These are phyloP conservation scores for Leptinotarsa texana DNA, from an alignment of 1,140 invertebrate species.

Conservation along the genomic window DNA sequence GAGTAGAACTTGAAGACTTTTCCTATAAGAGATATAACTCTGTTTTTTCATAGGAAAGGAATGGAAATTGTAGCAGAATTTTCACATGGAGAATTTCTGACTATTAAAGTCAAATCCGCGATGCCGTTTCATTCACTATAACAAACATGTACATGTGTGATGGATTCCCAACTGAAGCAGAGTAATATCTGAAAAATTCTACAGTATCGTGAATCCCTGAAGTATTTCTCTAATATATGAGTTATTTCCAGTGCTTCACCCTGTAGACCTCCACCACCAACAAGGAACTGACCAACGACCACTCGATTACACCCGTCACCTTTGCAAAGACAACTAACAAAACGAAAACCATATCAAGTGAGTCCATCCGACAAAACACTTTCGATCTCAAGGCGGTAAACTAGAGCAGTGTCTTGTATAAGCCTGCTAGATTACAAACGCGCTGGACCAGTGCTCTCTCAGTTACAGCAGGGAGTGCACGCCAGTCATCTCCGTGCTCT, in stretches of 20 bases:
- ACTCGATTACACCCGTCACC: slow-evolving; percentile 38
- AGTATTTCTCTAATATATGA: too few relatives aligned
- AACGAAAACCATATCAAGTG: slow-evolving; percentile 46
- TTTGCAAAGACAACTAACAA: slow-evolving; percentile 33
- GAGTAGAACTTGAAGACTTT: too few relatives aligned
- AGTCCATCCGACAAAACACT: slow-evolving; percentile 46
- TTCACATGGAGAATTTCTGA: too few relatives aligned
- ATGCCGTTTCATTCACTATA: too few relatives aligned
- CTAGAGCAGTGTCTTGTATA: slow-evolving; percentile 47
- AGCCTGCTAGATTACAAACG: slow-evolving; percentile 40
- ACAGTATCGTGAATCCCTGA: too few relatives aligned
- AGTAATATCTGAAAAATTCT: too few relatives aligned
- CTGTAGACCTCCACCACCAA: slow-evolving; percentile 26
- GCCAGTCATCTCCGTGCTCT: slow-evolving; percentile 29
- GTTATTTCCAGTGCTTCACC: not conserved
- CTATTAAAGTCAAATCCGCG: too few relatives aligned
- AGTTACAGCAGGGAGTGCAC: slow-evolving; percentile 37
- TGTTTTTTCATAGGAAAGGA: too few relatives aligned
- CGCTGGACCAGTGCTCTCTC: slow-evolving; percentile 43
- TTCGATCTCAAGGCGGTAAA: slow-evolving; percentile 47
- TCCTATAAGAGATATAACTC: too few relatives aligned
- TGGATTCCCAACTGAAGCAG: too few relatives aligned
- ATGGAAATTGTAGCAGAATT: too few relatives aligned
- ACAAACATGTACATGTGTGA: too few relatives aligned
- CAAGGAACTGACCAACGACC: slow-evolving; percentile 39